Base-by-base conservation (phyloP, 2,797 vertebrate species). In the Trematomus bernacchii region DNA sequence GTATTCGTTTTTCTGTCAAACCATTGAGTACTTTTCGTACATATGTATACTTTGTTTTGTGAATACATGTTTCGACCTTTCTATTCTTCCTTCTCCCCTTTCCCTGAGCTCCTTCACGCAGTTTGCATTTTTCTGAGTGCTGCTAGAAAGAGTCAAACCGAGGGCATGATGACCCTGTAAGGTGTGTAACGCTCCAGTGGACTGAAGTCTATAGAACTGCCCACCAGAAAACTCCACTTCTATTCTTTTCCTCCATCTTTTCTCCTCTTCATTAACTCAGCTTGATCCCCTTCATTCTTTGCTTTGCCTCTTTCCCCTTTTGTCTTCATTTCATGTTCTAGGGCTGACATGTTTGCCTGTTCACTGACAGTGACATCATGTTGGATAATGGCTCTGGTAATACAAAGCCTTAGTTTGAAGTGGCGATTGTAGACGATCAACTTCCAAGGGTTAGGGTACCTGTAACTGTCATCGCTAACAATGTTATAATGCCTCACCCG, bases 161-260 rank as follows among this genome's bases (percentile, higher is more conserved):
- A 82, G 76, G 83, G 66, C 76, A 71, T 44, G 66, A 71, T 87
- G 83, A 87, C 80, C 81, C 82, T 82, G 75, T 30, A 74, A 71
- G 74, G 80, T 77, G 72, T 74, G 72, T 86, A 84, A 85, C 80
- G 77, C 85, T 87, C 66, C 57, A 77, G 72, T 83, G 80, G 74
- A 87, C 63, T 53, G 69, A 90, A 85, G 79, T 85, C 69, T 85
- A 68, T 72, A 74, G 64, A 80, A 52, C 73, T 76, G 76, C 73
- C 82, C 73, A 64, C 10, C 53, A 76, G 74, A 82, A 81, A 79
- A 67, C 63, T 82, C 61, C 55, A 79, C n/a, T 50, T 52, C 27
- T 62, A 18, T 61, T 76, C 53, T 44, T 62, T 71, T 71, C 71
- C 14, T 61, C 66, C 30, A 66, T 66, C 50, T 80, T 62, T 51